Evolutionary conservation across 2,888 invertebrate genomes (phyloP), one percentile per base, ranked within the genome.

Genomic region (Thymelicus lineola): DNA sequence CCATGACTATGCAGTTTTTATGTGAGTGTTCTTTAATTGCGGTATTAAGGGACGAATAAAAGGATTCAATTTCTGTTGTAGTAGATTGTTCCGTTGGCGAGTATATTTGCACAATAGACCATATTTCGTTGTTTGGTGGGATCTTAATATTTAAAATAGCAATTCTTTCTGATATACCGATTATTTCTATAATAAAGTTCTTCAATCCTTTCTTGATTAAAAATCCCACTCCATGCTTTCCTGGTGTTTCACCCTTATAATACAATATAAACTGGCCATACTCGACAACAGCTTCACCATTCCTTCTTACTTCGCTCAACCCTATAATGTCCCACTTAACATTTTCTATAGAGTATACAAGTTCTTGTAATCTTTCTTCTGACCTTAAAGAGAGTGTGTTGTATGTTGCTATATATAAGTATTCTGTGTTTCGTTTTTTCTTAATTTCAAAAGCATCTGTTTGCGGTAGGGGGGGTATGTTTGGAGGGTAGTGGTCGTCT

Each of bases 271-370:
- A 75, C n/a, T 76, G 62, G 10, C 72, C 55, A 36, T 74, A 58
- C 67, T 76, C 74, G n/a, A n/a, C n/a, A n/a, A n/a, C n/a, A n/a
- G 64, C 67, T 69, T 73, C 63, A 7, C 70, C 72, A 42, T 68
- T 48, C 74, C 74, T 64, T 65, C 74, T 71, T 46, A 72, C 66
- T 64, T 75, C 75, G 0, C 50, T 55, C 10, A 75, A 50, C 3
- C 76, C 74, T 17, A 76, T 45, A 7, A 76, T 74, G 36, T 74
- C 73, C 73, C 74, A 75, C 12, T 72, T 71, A 3, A 76, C 71
- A 14, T 68, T 46, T 55, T 69, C 7, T 17, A 76, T 38, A 7
- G 76, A 67, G 7, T 17, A 14, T 57, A 66, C 58, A 28, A 76
- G 59, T 65, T 73, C 72, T 38, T 12, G 36, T 50, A 71, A 28